phyloP scores from a whole-genome alignment of 2,797 vertebrate genomes.

The Gymnoscopelus braueri region DNA sequence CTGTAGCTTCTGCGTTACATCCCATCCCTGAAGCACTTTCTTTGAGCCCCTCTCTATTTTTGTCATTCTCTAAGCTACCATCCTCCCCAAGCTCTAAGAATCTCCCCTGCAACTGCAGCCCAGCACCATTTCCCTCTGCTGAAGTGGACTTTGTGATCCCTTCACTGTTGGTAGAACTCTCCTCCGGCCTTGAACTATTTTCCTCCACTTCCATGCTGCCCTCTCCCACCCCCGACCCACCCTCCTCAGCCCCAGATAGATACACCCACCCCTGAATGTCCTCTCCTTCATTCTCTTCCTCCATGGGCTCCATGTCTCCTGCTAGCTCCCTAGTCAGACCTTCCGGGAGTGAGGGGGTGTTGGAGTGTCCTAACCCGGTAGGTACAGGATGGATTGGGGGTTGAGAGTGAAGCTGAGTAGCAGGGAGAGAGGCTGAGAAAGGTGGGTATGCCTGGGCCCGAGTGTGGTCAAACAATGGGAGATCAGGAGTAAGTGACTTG shows the following conservation, averaged over 20 bases:
- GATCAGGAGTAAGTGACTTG: background rate
- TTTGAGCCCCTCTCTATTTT: background rate
- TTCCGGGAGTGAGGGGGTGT: background rate
- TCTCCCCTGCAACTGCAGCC: background rate
- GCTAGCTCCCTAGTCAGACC: slow-evolving; percentile 1
- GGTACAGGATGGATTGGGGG: background rate
- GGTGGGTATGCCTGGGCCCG: no score
- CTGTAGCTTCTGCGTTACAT: background rate
- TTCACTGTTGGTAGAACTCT: background rate
- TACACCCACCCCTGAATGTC: slow-evolving; percentile 31
- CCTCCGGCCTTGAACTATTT: background rate
- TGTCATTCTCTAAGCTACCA: background rate
- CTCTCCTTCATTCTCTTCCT: slow-evolving; percentile 19
- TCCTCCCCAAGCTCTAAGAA: background rate
- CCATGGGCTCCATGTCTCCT: background rate
- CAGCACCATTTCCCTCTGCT: slow-evolving; percentile 14
- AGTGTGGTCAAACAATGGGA: background rate
- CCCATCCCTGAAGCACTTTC: background rate
- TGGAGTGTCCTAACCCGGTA: background rate
- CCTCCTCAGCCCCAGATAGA: background rate
- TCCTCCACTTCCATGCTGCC: slow-evolving; percentile 14
- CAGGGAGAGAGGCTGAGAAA: background rate
- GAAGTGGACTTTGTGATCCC: background rate
- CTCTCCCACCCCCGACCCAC: background rate
- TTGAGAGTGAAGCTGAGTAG: slow-evolving; percentile 8